Evolutionary conservation across 2,888 invertebrate species (phyloP).

Genomic region (Parasteatoda lunata): DNA sequence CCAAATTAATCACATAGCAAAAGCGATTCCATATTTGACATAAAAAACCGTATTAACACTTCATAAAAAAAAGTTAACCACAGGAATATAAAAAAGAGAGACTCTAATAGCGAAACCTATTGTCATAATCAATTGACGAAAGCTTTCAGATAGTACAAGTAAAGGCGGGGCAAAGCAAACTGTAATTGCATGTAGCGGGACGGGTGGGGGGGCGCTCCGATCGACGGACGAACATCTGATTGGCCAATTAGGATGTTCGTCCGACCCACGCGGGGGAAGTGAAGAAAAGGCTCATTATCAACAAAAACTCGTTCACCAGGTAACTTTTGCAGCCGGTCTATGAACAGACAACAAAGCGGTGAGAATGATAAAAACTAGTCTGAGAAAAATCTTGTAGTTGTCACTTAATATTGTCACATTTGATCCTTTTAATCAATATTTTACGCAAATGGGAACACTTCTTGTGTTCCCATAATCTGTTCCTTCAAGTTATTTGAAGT

Average conservation of each 20-base stretch:
- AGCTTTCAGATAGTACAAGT: constrained; percentile 34
- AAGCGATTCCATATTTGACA: no score
- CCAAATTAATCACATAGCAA: no score
- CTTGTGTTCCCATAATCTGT: background rate
- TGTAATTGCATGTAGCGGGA: constrained; percentile 62
- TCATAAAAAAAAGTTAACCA: constrained; percentile 19
- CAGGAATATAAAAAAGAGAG: constrained; percentile 12
- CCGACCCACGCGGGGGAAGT: constrained; percentile 50
- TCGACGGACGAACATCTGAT: constrained; percentile 55
- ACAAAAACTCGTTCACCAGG: constrained; percentile 61
- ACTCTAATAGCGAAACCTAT: constrained; percentile 40
- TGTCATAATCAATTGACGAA: constrained; percentile 64
- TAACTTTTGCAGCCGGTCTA: constrained; percentile 29
- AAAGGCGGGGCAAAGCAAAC: constrained; percentile 54
- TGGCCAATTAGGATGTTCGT: constrained; percentile 59
- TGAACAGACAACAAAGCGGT: constrained; percentile 4
- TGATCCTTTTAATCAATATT: background rate
- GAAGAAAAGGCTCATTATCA: constrained; percentile 62
- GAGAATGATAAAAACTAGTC: background rate
- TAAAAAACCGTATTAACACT: no score
- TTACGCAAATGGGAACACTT: background rate
- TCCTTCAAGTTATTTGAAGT: background rate
- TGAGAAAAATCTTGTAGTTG: background rate
- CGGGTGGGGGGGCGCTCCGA: constrained; percentile 58
- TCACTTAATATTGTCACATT: no score